Conservation (phyloP, 2,797 vertebrate species). For the Glyptemys insculpta region DNA sequence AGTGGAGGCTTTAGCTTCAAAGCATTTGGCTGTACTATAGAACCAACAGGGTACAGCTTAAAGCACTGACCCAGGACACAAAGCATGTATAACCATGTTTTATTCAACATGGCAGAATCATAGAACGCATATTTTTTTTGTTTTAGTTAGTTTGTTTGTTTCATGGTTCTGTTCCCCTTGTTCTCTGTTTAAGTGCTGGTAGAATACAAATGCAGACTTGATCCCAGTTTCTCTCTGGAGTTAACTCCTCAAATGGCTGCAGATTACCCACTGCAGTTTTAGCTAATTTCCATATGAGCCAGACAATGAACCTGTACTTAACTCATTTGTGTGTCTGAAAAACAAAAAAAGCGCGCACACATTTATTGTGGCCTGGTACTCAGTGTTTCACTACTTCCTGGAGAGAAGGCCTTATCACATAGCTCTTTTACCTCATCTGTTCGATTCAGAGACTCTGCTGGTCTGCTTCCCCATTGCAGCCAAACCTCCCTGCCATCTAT, state of each 20-base stretch:
- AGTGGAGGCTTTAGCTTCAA: not conserved
- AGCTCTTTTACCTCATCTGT: not conserved
- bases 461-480: not conserved
- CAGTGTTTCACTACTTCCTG: not conserved
- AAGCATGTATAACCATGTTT: not conserved
- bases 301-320: not conserved
- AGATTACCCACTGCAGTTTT: not conserved
- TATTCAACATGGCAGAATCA: not conserved
- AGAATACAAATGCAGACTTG: not conserved
- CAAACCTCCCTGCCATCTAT: not conserved
- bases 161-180: fast-evolving
- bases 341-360: not conserved
- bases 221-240: not conserved
- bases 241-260: not conserved
- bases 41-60: not conserved
- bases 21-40: not conserved
- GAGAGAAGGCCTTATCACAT: not conserved
- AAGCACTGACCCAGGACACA: not conserved
- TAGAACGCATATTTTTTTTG: too few relatives aligned
- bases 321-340: not conserved
- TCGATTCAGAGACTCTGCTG: not conserved
- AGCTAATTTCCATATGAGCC: not conserved
- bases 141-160: not conserved
- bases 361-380: not conserved
- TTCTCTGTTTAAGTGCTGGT: not conserved